Evolutionary conservation across 2,797 vertebrate species (phyloP), one percentile per base, ranked within the genome.

Genomic region (Crenuchus spilurus): DNA sequence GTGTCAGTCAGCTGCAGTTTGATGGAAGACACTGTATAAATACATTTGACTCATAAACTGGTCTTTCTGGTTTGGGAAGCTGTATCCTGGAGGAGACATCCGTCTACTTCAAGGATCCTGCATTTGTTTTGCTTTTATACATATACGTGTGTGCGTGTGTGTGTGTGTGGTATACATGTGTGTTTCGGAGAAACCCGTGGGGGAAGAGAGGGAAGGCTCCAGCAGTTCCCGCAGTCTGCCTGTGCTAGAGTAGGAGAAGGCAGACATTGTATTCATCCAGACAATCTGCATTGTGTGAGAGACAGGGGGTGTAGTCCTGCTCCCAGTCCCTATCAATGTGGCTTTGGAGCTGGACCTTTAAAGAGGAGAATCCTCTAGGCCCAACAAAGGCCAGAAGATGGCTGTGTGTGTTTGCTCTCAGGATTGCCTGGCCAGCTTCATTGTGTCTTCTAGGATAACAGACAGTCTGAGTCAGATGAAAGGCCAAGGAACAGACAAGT

Each of bases 381-480:
- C 76, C 67, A 78, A 84, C 82, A 86, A 83, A 83, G 69, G 78
- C 58, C 73, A 75, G 79, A 80, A 80, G 65, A 84, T 78, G 80
- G 67, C 81, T 72, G 69, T 57, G 58, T 63, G 46, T 86, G 84
- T 86, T 87, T 87, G 79, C 83, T 79, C 80, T 79, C 76, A 75
- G 82, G 80, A 84, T 86, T 80, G 78, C 72, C 66, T 18, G 24
- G 64, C 76, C 76, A 67, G 69, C 72, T 80, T 80, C 67, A 83
- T 86, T 87, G 84, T 87, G 80, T 80, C 80, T 79, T 78, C 69
- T 75, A 80, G 79, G 79, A 84, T 82, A 78, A 82, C 83, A 83
- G 81, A 80, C 75, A 72, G 75, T 79, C 79, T 82, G 70, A 81
- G 69, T 75, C 81, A 78, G 64, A 78, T 85, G 76, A 86, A 82